phyloP scores from a whole-genome alignment of 2,888 invertebrate species.

The Xylota sylvarum region DNA sequence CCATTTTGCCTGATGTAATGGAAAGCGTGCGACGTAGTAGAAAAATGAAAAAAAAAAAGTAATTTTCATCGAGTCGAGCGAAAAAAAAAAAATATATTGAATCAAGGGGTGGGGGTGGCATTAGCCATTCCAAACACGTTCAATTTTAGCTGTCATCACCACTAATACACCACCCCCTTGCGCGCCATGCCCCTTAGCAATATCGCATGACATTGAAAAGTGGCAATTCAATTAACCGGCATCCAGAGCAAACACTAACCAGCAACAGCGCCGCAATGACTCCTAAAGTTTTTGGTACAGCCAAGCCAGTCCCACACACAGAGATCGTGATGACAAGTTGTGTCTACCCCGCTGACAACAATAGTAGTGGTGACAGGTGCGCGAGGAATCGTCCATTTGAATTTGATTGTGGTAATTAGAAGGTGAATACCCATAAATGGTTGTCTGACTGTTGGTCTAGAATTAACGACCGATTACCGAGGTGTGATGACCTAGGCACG shows the following conservation, averaged over 20 bases:
- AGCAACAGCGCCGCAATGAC: constrained; percentile 21
- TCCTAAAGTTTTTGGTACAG: constrained; percentile 13
- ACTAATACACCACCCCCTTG: constrained; percentile 7
- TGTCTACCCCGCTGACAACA: constrained; percentile 17
- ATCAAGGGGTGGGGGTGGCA: not conserved
- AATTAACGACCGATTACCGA: constrained; percentile 36
- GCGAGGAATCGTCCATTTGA: constrained; percentile 18
- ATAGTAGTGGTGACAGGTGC: constrained; percentile 13
- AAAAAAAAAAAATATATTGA: not conserved
- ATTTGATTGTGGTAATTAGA: constrained; percentile 44
- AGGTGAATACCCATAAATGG: constrained; percentile 17
- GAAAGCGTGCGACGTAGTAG: constrained; percentile 9
- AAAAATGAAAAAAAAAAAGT: constrained; percentile 11
- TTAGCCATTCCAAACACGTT: constrained; percentile 28
- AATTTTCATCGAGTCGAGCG: constrained; percentile 10
- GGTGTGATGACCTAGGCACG: constrained; percentile 9
- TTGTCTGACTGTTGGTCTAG: constrained; percentile 34
- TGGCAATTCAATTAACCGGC: constrained; percentile 60
- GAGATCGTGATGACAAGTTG: constrained; percentile 46
- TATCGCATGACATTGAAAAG: constrained; percentile 55
- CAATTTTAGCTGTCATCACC: constrained; percentile 55
- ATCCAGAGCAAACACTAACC: not conserved
- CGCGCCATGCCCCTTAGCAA: constrained; percentile 33
- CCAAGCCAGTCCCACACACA: not conserved
- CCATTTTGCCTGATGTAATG: constrained; percentile 40